Percentiles rank a stretch among this genome's conserved stretches.
Conservation (phyloP, 2,888 invertebrate species). For the Torymus auratus region DNA sequence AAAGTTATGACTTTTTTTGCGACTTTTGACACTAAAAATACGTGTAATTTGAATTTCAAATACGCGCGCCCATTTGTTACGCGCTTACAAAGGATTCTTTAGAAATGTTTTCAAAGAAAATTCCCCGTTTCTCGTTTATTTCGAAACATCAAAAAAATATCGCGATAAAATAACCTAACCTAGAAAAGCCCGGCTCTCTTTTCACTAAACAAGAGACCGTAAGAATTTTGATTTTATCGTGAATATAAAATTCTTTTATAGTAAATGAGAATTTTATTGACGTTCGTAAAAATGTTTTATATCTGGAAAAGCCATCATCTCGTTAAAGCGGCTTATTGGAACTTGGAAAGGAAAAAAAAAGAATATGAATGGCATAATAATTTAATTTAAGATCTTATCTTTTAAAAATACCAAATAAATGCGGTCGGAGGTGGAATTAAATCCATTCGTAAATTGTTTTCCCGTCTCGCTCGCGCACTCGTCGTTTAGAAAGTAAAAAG, state of each 20-base stretch:
- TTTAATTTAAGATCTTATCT: slow-evolving; percentile 38
- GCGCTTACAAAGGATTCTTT: too few relatives aligned
- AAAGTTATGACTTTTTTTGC: not conserved
- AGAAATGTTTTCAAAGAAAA: not conserved
- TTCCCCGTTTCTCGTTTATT: not conserved
- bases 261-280: slow-evolving; percentile 45
- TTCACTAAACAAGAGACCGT: not conserved
- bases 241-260: slow-evolving; percentile 15
- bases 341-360: not conserved
- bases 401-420: slow-evolving; percentile 15
- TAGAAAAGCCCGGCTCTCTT: not conserved
- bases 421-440: slow-evolving; percentile 8
- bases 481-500: slow-evolving; percentile 20
- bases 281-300: slow-evolving; percentile 35
- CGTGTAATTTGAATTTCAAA: too few relatives aligned
- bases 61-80: too few relatives aligned
- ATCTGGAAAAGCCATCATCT: slow-evolving; percentile 36
- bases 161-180: not conserved
- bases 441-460: slow-evolving; percentile 29
- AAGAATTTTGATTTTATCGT: slow-evolving; percentile 28
- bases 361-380: slow-evolving; percentile 41
- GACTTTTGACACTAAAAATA: too few relatives aligned
- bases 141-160: too few relatives aligned
- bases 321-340: slow-evolving; percentile 14
- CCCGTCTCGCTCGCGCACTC: not conserved